These are phyloP conservation scores for Cryptocephalus primarius DNA, from an alignment of 2,888 invertebrate genomes.

Conservation along the genomic window DNA sequence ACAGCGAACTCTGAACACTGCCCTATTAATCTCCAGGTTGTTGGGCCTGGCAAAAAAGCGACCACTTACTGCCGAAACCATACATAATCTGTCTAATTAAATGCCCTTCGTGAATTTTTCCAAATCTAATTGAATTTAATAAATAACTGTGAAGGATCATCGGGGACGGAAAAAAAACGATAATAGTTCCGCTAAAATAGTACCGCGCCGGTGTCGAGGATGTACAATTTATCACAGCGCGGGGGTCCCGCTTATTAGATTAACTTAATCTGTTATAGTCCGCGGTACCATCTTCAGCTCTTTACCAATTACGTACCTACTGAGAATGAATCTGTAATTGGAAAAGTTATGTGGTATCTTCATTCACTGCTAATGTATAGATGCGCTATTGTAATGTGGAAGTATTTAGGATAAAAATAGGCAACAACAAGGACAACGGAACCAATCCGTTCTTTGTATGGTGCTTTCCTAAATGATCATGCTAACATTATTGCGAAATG, in stretches of 20 bases:
- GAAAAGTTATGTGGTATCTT: background rate
- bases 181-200: slow-evolving; percentile 9
- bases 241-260: slow-evolving; percentile 30
- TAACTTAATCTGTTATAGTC: slow-evolving; percentile 30
- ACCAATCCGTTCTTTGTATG: too few species aligned
- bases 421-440: too few species aligned
- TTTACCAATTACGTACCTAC: slow-evolving; percentile 29
- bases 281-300: slow-evolving; percentile 25
- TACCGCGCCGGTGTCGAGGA: slow-evolving; percentile 8
- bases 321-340: slow-evolving; percentile 21
- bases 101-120: background rate
- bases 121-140: background rate
- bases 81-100: background rate
- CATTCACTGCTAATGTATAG: background rate
- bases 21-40: too few species aligned
- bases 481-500: too few species aligned
- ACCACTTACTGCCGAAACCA: background rate
- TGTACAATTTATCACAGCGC: slow-evolving; percentile 25
- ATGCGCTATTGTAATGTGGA: too few species aligned
- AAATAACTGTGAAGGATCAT: background rate
- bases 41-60: too few species aligned
- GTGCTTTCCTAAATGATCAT: too few species aligned
- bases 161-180: background rate
- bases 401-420: too few species aligned
- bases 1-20: too few species aligned